Conservation (phyloP, 1,140 invertebrate species). For the Periplaneta americana region DNA sequence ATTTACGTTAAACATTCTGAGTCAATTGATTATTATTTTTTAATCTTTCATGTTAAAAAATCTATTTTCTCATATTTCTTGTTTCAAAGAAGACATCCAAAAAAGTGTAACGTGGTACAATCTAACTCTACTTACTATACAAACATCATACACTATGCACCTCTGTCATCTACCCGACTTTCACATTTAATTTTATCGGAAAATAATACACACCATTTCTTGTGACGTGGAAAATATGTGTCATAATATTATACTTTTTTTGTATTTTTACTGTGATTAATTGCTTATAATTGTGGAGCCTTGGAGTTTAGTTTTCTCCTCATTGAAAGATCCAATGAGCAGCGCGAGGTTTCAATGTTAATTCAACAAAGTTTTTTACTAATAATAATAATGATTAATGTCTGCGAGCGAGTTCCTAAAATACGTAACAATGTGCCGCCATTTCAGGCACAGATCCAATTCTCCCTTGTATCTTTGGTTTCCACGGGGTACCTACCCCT, state of each 20-base stretch:
- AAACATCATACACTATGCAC: neutral
- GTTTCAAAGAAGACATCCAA: neutral
- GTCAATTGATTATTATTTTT: too few relatives aligned
- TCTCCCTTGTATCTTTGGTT: neutral
- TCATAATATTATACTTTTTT: neutral
- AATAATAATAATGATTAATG: too few relatives aligned
- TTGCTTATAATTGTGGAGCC: neutral
- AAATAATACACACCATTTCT: neutral
- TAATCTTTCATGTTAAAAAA: neutral
- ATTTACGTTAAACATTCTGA: neutral
- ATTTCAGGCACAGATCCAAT: neutral
- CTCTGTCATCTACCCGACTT: neutral
- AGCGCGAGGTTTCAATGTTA: constrained; percentile 4
- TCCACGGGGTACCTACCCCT: neutral
- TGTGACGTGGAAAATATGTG: constrained; percentile 8
- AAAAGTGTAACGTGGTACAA: neutral
- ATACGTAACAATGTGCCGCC: too few relatives aligned
- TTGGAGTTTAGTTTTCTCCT: neutral
- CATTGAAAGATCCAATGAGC: neutral
- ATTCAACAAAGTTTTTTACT: constrained; percentile 8
- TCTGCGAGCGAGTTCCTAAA: neutral
- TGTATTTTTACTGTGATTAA: neutral
- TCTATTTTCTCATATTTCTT: neutral
- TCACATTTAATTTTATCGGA: constrained; percentile 1
- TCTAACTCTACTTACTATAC: neutral